These are phyloP conservation scores for Pseudomugil gertrudae DNA, from an alignment of 2,797 vertebrate genomes.

Conservation along the genomic window DNA sequence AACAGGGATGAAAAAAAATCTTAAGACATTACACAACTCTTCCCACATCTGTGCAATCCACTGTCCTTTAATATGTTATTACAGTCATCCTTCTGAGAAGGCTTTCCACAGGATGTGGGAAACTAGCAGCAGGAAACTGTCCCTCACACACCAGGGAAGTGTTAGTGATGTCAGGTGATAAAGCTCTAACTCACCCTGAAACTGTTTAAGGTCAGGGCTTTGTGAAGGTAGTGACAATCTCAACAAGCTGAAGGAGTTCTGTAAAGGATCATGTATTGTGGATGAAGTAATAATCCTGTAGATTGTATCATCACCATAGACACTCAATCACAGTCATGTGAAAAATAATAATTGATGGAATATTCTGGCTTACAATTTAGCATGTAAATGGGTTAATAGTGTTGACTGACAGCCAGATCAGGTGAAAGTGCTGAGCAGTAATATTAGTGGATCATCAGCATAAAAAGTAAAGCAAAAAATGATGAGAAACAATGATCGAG, in stretches of 20 bases:
- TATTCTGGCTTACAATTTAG: too few relatives aligned
- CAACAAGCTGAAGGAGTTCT: conserved; percentile 10
- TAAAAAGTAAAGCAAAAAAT: too few relatives aligned
- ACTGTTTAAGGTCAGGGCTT: conserved; percentile 23
- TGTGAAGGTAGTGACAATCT: conserved; percentile 11
- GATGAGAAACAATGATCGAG: too few relatives aligned
- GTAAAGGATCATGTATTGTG: background rate
- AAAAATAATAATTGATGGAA: too few relatives aligned
- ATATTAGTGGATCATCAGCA: too few relatives aligned
- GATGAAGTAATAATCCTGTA: background rate
- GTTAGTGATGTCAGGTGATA: conserved; percentile 29
- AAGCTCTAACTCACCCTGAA: conserved; percentile 25
- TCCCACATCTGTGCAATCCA: background rate
- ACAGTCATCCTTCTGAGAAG: conserved; percentile 5
- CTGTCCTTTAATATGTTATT: background rate
- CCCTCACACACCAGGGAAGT: conserved; percentile 18
- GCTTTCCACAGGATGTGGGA: conserved; percentile 12
- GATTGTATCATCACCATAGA: background rate
- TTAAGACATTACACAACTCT: background rate
- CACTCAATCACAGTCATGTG: too few relatives aligned
- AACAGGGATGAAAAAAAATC: background rate
- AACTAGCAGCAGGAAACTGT: conserved; percentile 25
- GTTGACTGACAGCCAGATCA: background rate
- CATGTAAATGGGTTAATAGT: background rate
- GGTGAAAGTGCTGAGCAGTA: background rate